phyloP scores from a whole-genome alignment of 2,888 invertebrate species.

The Oeneis ivallda region DNA sequence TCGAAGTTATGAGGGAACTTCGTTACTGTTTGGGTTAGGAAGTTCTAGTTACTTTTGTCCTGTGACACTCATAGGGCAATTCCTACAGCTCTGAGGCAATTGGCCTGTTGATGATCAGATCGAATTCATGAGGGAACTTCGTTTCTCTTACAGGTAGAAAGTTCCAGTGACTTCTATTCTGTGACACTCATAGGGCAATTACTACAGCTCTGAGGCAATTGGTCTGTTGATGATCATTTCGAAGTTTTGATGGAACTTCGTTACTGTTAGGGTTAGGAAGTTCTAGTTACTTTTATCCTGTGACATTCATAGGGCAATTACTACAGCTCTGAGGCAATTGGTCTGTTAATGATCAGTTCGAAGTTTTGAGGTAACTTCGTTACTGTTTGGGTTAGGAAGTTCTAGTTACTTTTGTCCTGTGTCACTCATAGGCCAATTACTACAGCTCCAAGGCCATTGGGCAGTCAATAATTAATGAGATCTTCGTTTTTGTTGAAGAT shows the following conservation, averaged over 20 bases:
- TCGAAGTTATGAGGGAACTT: neutral
- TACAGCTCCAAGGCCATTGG: neutral
- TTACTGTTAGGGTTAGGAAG: neutral
- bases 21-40: neutral
- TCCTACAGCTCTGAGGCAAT: neutral
- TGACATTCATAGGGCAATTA: neutral
- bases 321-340: neutral
- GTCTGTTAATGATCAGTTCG: too few relatives aligned
- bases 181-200: neutral
- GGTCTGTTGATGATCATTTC: neutral
- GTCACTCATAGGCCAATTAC: neutral
- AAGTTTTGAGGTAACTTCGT: neutral
- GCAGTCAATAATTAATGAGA: neutral
- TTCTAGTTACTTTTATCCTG: neutral
- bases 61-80: neutral
- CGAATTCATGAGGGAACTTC: neutral
- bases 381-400: neutral
- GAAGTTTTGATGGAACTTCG: neutral
- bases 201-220: neutral
- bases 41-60: neutral
- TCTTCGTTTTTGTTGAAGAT: neutral
- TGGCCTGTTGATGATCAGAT: too few relatives aligned
- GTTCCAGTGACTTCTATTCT: neutral
- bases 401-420: neutral
- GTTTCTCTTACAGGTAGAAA: neutral